Evolutionary conservation across 2,113 vertebrate species (phyloP).

Genomic region (Desmodus rotundus): DNA sequence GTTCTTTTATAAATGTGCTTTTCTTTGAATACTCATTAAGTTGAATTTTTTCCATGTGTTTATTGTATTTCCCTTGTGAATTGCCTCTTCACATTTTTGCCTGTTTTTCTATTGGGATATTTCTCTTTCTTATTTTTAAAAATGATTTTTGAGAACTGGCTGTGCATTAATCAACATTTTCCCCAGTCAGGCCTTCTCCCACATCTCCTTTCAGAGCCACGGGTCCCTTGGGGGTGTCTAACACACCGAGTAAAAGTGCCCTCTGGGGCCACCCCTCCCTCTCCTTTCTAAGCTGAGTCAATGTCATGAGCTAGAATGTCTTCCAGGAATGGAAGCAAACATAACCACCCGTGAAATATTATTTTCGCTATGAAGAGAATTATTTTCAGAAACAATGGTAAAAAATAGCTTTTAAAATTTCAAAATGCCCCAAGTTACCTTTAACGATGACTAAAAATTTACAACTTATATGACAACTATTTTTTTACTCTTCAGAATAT

Average conservation of each 20-base stretch:
- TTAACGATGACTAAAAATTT: neutral
- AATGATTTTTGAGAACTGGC: neutral
- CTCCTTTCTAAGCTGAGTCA: slow-evolving; percentile 27
- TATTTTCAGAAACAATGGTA: slow-evolving; percentile 30
- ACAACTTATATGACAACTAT: neutral
- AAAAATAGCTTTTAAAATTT: neutral
- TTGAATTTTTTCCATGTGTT: neutral
- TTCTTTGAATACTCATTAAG: slow-evolving; percentile 26
- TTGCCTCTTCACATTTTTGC: neutral
- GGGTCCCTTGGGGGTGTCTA: slow-evolving; percentile 14
- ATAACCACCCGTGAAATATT: slow-evolving; percentile 4
- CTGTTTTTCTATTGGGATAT: neutral
- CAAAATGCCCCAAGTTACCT: neutral
- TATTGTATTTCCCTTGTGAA: neutral
- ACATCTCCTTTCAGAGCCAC: slow-evolving; percentile 31
- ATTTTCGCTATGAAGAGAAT: slow-evolving; percentile 26
- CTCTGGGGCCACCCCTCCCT: slow-evolving; percentile 16
- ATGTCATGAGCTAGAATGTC: slow-evolving; percentile 34
- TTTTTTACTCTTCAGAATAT: neutral
- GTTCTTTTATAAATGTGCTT: neutral
- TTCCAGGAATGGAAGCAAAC: slow-evolving; percentile 55
- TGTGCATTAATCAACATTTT: slow-evolving; percentile 16
- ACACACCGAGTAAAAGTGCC: slow-evolving; percentile 35
- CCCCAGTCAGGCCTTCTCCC: neutral
- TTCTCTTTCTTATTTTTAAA: neutral